phyloP scores from a whole-genome alignment of 2,113 vertebrate species.

The Osmerus eperlanus region DNA sequence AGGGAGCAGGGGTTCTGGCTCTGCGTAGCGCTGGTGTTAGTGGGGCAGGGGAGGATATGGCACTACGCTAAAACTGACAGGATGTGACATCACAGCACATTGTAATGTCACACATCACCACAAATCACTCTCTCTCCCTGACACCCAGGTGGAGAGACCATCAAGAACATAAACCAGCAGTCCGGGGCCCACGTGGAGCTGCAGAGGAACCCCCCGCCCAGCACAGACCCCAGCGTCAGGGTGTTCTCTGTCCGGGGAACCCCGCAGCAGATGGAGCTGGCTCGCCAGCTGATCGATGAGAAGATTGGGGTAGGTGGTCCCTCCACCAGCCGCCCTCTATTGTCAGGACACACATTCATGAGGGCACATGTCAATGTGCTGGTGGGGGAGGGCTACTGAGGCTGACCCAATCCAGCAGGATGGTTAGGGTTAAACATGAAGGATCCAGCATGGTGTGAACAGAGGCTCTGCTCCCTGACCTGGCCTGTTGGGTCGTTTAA shows the following conservation, averaged over 20 bases:
- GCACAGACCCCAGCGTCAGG: constrained; percentile 89
- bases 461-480: constrained; percentile 68
- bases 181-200: constrained; percentile 97
- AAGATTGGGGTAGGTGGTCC: constrained; percentile 87
- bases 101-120: background rate
- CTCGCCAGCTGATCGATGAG: constrained; percentile 96
- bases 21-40: constrained; percentile 71
- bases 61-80: constrained; percentile 44
- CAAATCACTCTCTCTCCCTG: background rate
- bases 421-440: constrained; percentile 71
- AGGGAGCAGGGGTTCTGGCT: constrained; percentile 64
- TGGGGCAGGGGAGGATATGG: constrained; percentile 47
- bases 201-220: constrained; percentile 93
- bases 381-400: constrained; percentile 26
- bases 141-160: constrained; percentile 88
- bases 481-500: constrained; percentile 60
- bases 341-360: constrained; percentile 68
- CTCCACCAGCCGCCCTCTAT: constrained; percentile 20
- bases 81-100: constrained; percentile 35
- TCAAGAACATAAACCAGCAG: constrained; percentile 98
- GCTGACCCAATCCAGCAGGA: constrained; percentile 53
- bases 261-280: constrained; percentile 92
- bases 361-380: constrained; percentile 61
- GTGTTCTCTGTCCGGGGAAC: constrained; percentile 94
- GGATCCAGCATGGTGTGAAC: constrained; percentile 76